Evolutionary conservation across 1,140 invertebrate genomes (phyloP).

Genomic region (Trichonephila clavata): DNA sequence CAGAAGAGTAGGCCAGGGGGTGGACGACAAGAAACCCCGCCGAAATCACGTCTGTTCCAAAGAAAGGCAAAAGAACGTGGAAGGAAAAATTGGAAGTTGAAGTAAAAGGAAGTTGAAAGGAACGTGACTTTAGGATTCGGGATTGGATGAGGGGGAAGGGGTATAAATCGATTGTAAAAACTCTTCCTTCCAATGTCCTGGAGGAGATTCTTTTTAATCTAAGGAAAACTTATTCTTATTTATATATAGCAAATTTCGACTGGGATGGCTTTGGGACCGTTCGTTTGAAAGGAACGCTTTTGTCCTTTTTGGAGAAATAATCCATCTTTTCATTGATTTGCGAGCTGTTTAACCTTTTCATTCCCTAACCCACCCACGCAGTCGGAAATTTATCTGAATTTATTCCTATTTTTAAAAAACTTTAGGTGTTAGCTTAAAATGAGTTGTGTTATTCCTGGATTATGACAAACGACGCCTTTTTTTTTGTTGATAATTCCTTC

Average conservation of each 20-base stretch:
- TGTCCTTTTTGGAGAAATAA: neutral
- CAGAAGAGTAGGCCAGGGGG: neutral
- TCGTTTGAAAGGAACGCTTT: neutral
- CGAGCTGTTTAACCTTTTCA: neutral
- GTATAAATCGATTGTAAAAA: conserved; percentile 55
- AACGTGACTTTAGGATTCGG: conserved; percentile 28
- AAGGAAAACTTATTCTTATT: conserved; percentile 19
- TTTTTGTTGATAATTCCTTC: no score
- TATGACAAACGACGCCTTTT: no score
- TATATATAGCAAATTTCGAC: conserved; percentile 4
- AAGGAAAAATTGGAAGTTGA: conserved; percentile 13
- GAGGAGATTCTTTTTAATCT: conserved; percentile 33
- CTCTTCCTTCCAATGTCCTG: neutral
- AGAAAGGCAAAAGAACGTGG: neutral
- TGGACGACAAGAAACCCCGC: conserved; percentile 33
- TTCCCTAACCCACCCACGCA: neutral
- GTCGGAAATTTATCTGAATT: no score
- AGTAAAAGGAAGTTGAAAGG: conserved; percentile 66
- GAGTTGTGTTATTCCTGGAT: no score
- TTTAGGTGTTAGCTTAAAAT: no score
- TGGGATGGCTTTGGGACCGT: neutral
- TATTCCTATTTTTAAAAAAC: no score
- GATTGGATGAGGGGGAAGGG: neutral
- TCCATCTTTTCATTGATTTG: neutral
- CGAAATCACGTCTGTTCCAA: conserved; percentile 53